Base-by-base conservation (phyloP, 2,113 vertebrate genomes). In the Centropus unirufus region DNA sequence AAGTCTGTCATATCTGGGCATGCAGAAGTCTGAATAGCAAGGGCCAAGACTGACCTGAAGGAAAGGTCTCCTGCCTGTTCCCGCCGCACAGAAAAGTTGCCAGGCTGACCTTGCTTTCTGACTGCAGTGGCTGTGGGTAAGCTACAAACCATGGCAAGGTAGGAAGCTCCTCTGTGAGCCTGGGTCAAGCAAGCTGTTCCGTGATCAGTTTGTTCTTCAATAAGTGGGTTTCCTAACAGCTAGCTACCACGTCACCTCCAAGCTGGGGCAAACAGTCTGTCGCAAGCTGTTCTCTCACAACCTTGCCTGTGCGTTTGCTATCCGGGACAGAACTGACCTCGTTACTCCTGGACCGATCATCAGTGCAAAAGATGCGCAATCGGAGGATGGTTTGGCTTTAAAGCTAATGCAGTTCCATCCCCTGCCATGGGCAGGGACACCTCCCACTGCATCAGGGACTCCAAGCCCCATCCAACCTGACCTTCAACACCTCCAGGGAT, bases 281-380 rank as follows among this genome's bases (percentile, higher is more conserved):
- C 1, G 1, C 68, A 11, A 49, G 87, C 52, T 89, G 39, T 61
- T 67, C 52, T 27, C 15, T 77, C 46, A n/a, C 21, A 57, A 12
- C 54, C 1, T 0, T 26, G 34, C n/a, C 54, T 2, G 23, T 26
- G 21, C 32, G 3, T 58, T 14, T 8, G 36, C 64, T 51, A 9
- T 4, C 51, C 23, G 36, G 36, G 30, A 19, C 55, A 66, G 36
- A 14, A 1, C 13, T 24, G 27, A 11, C 30, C 74, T n/a, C 0
- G 0, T 40, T 32, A 17, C 36, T 34, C 51, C 34, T 1, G n/a
- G 42, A 55, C 32, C 2, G 1, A 5, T 8, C 59, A 4, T 2
- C 29, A 14, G 24, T 12, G 39, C 4, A 10, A 42, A 42, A 67
- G 55, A 30, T 49, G 51, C 0, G 0, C 14, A 1, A 0, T 10